Evolutionary conservation across 2,888 invertebrate genomes (phyloP), one percentile per base, ranked within the genome.

Genomic region (Pandemis cinnamomeana): DNA sequence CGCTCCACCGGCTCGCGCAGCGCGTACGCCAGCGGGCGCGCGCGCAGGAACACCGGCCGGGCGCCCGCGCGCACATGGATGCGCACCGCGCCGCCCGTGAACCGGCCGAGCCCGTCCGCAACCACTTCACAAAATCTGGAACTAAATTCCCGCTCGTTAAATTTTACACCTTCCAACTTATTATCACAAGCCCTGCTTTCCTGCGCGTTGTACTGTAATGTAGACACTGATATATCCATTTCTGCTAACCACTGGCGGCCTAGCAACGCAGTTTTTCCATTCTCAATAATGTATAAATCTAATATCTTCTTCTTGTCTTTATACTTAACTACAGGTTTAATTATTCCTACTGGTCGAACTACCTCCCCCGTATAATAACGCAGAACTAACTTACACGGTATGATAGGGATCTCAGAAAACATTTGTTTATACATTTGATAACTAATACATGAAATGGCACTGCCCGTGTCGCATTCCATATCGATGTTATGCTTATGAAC

Each of bases 51-150:
- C 64, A 64, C 64, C 27, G 64, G 64, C 13, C 64, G 64, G 46
- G 64, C 64, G n/a, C 48, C 64, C 48, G 20, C 64, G 48, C 48
- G 64, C 27, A 64, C 11, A 13, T 27, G 48, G 46, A 64, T 11
- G 10, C 48, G 10, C 27, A 64, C 64, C 5, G 20, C 11, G 13
- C 58, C 68, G 46, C 68, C 68, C 1, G 42, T 68, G 27, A 53
- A 68, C 42, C 58, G 8, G 11, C 58, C 68, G 27, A 68, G 68
- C 2, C 58, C 68, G 13, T 68, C 68, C 44, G 15, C 58, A 5
- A 68, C 60, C 27, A 68, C 68, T 13, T 58, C 27, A 42, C n/a
- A 10, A n/a, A 27, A 68, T 11, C 68, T 69, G 68, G 68, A 69
- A 61, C 58, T 58, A 15, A 67, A 67, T 7, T 36, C 13, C 4